Percentiles rank a stretch among this genome's conserved stretches.
These are phyloP conservation scores for Ceryle rudis DNA, from an alignment of 2,797 vertebrate genomes.

Conservation along the genomic window DNA sequence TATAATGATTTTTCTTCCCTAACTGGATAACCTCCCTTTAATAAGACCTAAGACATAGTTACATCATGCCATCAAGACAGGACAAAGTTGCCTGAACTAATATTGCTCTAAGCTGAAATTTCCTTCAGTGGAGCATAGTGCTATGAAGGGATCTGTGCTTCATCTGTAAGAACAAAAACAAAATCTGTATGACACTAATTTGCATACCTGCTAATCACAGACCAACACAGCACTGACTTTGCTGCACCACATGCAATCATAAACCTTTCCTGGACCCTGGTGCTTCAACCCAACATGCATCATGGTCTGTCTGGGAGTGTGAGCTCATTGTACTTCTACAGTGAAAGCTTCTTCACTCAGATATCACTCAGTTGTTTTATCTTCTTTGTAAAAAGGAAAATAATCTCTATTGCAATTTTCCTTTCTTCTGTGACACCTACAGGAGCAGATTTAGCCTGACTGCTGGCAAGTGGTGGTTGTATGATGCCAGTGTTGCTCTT, in stretches of 20 bases:
- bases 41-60: not conserved
- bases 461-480: not conserved
- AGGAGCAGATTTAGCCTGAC: not conserved
- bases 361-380: not conserved
- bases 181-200: not conserved
- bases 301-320: fast-evolving
- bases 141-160: not conserved
- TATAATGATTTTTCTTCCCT: not conserved
- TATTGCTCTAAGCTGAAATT: not conserved
- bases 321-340: not conserved
- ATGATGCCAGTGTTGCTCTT: not conserved
- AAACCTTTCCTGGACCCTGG: not conserved
- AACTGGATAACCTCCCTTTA: not conserved
- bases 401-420: not conserved
- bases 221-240: not conserved
- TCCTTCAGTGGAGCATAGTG: not conserved
- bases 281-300: not conserved
- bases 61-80: not conserved
- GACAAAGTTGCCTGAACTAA: not conserved
- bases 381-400: not conserved
- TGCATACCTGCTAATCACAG: not conserved
- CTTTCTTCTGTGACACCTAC: not conserved
- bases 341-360: not conserved
- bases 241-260: not conserved
- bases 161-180: not conserved